phyloP scores from a whole-genome alignment of 2,888 invertebrate species.

The Lysandra bellargus region DNA sequence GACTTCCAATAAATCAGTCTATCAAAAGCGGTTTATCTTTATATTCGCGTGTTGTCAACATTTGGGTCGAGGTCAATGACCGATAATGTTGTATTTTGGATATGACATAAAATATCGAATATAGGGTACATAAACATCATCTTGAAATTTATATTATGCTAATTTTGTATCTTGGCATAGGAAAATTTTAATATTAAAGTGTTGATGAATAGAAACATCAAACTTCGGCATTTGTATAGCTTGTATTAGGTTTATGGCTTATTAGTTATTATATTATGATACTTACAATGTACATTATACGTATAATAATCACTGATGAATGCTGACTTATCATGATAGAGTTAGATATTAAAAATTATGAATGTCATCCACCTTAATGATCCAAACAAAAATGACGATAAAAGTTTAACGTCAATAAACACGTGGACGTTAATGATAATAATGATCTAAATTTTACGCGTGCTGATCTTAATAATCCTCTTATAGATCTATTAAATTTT shows the following conservation, averaged over 20 bases:
- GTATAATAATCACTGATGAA: not conserved
- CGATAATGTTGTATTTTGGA: constrained; percentile 6
- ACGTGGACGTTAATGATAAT: not conserved
- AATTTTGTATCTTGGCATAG: not conserved
- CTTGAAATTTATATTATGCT: not conserved
- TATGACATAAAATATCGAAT: constrained; percentile 1
- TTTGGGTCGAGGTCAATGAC: constrained; percentile 24
- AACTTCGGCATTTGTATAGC: too few relatives aligned
- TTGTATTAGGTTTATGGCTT: not conserved
- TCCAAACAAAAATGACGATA: not conserved
- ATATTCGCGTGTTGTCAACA: constrained; percentile 16
- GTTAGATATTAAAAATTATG: not conserved
- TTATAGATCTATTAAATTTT: constrained; percentile 22
- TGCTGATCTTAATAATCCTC: not conserved
- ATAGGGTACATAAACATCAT: not conserved
- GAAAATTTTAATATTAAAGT: not conserved
- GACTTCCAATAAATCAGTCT: constrained; percentile 5
- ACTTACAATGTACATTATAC: too few relatives aligned
- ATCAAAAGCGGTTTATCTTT: not conserved
- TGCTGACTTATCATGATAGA: not conserved
- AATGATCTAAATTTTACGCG: not conserved
- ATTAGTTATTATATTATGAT: too few relatives aligned
- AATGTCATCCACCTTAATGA: not conserved
- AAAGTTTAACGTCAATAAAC: not conserved
- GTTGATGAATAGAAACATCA: not conserved